Evolutionary conservation across 1,140 invertebrate species (phyloP), one percentile per base, ranked within the genome.

Genomic region (Drosophila subpulchrella): DNA sequence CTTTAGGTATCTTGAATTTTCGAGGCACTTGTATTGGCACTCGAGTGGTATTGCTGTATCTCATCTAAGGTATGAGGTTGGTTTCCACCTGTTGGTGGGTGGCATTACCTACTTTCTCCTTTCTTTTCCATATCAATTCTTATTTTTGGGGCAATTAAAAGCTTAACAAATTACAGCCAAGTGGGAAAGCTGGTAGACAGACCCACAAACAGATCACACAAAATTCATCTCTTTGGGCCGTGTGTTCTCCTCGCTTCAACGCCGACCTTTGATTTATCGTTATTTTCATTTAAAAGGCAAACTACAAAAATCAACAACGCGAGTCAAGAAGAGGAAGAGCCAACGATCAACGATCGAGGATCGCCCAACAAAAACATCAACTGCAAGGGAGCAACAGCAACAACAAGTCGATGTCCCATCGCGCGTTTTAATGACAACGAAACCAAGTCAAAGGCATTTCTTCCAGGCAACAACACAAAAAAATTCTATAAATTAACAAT

Each of bases 211-310:
- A 32, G 32, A 53, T 32, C 54, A 57, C 63, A 36, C 71, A 63
- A 62, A 75, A 50, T 55, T 34, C 70, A 75, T 70, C 39, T 63
- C 54, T 38, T 61, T 77, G 34, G 27, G 32, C 48, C 42, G n/a
- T 47, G n/a, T 27, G 42, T 13, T 1, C 4, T n/a, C 17, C 13
- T 6, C n/a, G 46, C 61, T 66, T 48, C 51, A 48, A 70, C 67
- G 75, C 67, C 77, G 80, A 84, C 72, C 84, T 84, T 89, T 88
- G 84, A 88, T 88, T 88, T 89, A 88, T 88, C 62, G 84, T 89
- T 88, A 88, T 84, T 88, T 89, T 89, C 51, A 89, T 88, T 88
- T 88, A 88, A 88, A 88, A 88, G 80, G 80, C 85, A 84, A 88
- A 84, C 85, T 84, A 88, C 84, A 83, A 84, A 88, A 89, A 84